phyloP scores from a whole-genome alignment of 2,113 vertebrate genomes.

The Mormyrus lacerda region DNA sequence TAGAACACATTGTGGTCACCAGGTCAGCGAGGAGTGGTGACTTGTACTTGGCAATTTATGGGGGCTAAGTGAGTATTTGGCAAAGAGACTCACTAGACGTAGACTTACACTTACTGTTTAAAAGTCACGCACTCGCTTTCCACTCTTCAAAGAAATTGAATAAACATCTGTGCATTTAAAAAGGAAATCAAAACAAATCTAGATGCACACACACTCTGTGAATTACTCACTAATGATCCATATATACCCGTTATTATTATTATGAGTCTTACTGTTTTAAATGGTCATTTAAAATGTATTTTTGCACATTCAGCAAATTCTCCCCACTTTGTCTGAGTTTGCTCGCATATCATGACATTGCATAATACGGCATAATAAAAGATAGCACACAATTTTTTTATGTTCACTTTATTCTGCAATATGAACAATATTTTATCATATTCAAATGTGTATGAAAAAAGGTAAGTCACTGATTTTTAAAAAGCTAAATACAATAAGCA shows the following conservation, averaged over 20 bases:
- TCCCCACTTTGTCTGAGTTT: background rate
- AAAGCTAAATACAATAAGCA: conserved; percentile 74
- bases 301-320: background rate
- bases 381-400: background rate
- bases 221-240: background rate
- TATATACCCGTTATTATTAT: background rate
- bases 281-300: background rate
- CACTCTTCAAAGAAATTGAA: background rate
- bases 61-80: background rate
- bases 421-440: conserved; percentile 24
- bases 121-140: background rate
- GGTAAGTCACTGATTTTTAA: conserved; percentile 36
- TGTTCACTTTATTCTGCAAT: conserved; percentile 17
- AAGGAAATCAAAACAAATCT: background rate
- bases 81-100: background rate
- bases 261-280: background rate
- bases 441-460: conserved; percentile 26
- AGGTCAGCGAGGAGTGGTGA: background rate
- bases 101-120: background rate
- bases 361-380: background rate
- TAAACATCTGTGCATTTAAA: background rate
- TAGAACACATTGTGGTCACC: background rate
- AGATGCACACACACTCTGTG: background rate
- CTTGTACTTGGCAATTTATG: background rate
- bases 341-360: background rate